Evolutionary conservation across 2,888 invertebrate genomes (phyloP), one percentile per base, ranked within the genome.

Genomic region (Aricia artaxerxes): DNA sequence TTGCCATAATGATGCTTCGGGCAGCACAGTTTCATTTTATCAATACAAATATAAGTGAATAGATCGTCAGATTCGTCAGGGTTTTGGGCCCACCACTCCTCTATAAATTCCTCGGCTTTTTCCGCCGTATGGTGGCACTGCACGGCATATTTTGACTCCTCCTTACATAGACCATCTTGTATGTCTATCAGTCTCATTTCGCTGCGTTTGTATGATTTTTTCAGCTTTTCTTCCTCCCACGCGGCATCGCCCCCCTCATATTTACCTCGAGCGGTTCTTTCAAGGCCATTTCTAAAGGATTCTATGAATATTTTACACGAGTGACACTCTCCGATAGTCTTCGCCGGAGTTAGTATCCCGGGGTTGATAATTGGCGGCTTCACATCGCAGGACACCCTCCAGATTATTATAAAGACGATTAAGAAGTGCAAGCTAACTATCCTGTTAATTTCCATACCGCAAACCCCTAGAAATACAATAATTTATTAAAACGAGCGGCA

Each of bases 211-310:
- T 98, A 99, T 1, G 96, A 96, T 78, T 96, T 96, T 82, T 97
- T 96, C 78, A 98, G 91, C 84, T 98, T 97, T 86, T 98, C 97
- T 88, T 98, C 98, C 88, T 99, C 99, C 98, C 98, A 99, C 5
- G 97, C 98, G 0, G 98, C 96, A 88, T 99, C 98, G 0, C 99
- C 99, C 4, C 99, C 99, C 85, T 98, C 98, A 91, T 97, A 98
- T 89, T 98, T 98, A 13, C 97, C 97, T 84, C 97, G 96, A n/a
- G 96, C 94, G 0, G 98, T 99, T 83, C 95, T 95, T 82, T 97
- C 97, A 82, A 99, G 92, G 2, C 98, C 98, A 96, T 95, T 95
- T 87, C 96, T 95, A 85, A 98, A 97, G 1, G 98, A 98, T 53
- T 96, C 96, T 3, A 96, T 95, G 78, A 97, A 95, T 82, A 96